Conservation (phyloP, 2,797 vertebrate genomes). For the Setipinna tenuifilis region DNA sequence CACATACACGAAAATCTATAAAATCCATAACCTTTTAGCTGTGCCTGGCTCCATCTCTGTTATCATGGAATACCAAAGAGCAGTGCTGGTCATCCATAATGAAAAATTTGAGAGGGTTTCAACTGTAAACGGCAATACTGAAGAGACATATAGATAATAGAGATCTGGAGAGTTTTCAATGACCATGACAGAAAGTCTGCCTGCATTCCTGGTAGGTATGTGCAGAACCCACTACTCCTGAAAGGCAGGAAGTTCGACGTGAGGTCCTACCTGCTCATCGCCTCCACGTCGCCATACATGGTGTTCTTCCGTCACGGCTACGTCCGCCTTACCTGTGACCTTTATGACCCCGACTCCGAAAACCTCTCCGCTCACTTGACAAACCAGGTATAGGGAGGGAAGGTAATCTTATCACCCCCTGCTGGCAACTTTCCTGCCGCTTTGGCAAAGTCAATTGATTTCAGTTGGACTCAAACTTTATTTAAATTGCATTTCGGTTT, state of each 20-base stretch:
- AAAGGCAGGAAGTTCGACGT: conserved; percentile 87
- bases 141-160: too few relatives aligned
- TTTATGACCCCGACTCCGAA: conserved; percentile 78
- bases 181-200: background rate
- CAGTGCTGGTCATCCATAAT: background rate
- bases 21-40: background rate
- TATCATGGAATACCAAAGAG: background rate
- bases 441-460: too few relatives aligned
- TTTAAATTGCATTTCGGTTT: too few relatives aligned
- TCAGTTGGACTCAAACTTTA: too few relatives aligned
- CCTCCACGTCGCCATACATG: conserved; percentile 80
- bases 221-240: conserved; percentile 83
- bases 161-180: background rate
- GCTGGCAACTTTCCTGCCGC: too few relatives aligned
- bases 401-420: too few relatives aligned
- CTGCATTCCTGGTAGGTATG: conserved; percentile 72
- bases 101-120: too few relatives aligned
- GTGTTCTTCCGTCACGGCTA: conserved; percentile 91
- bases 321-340: conserved; percentile 80
- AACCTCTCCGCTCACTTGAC: conserved; percentile 85
- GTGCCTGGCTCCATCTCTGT: background rate
- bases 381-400: conserved; percentile 78
- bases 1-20: too few relatives aligned
- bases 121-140: too few relatives aligned
- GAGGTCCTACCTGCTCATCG: conserved; percentile 84